These are phyloP conservation scores for Psilopsiagon aurifrons DNA, from an alignment of 2,113 vertebrate species.

Conservation along the genomic window DNA sequence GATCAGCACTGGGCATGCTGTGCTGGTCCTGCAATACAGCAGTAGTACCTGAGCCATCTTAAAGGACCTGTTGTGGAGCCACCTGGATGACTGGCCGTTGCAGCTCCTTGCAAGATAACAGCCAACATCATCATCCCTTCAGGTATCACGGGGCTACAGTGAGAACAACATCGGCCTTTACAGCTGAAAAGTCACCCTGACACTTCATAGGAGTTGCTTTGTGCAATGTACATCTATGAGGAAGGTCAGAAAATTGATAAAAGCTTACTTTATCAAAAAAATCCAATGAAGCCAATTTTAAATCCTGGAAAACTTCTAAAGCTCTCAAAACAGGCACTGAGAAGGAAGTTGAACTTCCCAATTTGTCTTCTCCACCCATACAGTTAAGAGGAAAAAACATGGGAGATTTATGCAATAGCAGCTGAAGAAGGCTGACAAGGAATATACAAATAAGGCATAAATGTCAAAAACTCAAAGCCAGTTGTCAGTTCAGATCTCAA, in stretches of 20 bases:
- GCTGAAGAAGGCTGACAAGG: background rate
- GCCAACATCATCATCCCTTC: background rate
- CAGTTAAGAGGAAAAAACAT: background rate
- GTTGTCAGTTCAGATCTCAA: slow-evolving; percentile 27
- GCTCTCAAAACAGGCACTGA: background rate
- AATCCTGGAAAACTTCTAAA: background rate
- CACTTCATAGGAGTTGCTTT: background rate
- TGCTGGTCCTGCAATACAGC: background rate
- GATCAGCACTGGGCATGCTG: background rate
- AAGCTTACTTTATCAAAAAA: background rate
- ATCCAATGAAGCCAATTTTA: background rate
- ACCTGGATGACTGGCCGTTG: background rate
- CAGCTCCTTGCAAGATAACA: background rate
- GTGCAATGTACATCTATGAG: background rate
- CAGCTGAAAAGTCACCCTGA: background rate
- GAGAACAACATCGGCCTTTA: background rate
- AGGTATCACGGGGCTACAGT: background rate
- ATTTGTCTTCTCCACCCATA: background rate
- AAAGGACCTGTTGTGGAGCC: background rate
- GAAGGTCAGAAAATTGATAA: background rate
- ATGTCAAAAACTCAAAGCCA: slow-evolving; percentile 1
- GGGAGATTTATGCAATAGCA: slow-evolving; percentile 27
- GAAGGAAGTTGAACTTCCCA: slow-evolving; percentile 2
- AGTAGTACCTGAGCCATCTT: background rate
- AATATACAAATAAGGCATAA: slow-evolving; percentile 14